Evolutionary conservation across 2,888 invertebrate species (phyloP).

Genomic region (Scrobipalpa costella): DNA sequence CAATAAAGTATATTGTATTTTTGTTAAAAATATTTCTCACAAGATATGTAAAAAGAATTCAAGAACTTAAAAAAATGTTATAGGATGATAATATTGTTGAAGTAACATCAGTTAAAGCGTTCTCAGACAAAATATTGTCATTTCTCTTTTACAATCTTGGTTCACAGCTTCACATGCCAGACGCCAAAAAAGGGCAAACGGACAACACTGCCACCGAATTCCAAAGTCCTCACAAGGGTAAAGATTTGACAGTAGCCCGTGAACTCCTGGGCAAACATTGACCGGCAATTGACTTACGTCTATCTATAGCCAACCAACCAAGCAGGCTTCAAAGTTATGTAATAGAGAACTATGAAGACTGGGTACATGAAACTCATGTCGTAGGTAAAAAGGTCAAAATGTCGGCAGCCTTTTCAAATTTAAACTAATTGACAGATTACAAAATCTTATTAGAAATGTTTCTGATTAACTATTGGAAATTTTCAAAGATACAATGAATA

Average conservation of each 20-base stretch:
- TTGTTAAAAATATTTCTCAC: no score
- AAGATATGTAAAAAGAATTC: no score
- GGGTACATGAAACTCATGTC: not conserved
- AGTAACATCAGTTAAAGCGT: not conserved
- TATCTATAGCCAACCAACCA: constrained; percentile 21
- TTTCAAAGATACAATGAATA: no score
- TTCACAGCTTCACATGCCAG: not conserved
- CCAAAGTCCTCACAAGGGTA: constrained; percentile 21
- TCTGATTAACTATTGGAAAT: not conserved
- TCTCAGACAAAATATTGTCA: no score
- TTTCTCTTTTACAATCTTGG: not conserved
- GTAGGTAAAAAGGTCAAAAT: not conserved
- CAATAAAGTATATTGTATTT: no score
- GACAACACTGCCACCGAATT: constrained; percentile 4
- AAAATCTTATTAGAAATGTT: not conserved
- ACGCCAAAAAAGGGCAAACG: constrained; percentile 11
- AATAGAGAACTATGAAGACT: not conserved
- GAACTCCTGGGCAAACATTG: constrained; percentile 52
- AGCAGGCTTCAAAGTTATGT: not conserved
- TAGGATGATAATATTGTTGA: no score
- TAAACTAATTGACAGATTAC: not conserved
- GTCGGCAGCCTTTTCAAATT: not conserved
- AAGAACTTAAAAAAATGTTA: no score
- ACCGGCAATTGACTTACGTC: constrained; percentile 34
- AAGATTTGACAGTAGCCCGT: constrained; percentile 49